phyloP scores from a whole-genome alignment of 2,888 invertebrate species.

The Dorcus hopei region DNA sequence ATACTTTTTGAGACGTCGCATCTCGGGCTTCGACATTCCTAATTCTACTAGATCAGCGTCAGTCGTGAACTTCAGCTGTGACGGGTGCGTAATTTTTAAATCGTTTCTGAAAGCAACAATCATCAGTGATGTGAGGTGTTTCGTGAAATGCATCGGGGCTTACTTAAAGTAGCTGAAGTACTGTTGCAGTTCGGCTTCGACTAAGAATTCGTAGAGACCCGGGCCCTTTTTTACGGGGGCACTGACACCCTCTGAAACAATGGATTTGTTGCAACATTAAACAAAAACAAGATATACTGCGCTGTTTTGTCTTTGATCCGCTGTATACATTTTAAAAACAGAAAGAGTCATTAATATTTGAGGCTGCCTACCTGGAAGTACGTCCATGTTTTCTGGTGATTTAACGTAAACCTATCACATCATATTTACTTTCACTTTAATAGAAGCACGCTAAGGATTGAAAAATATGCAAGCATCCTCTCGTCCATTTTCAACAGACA shows the following conservation, averaged over 20 bases:
- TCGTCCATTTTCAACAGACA: no score
- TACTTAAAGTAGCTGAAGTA: conserved; percentile 79
- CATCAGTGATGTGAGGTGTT: neutral
- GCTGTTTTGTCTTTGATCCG: conserved; percentile 12
- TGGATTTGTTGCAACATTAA: no score
- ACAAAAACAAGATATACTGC: neutral
- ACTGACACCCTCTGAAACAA: conserved; percentile 31
- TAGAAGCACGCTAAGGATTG: no score
- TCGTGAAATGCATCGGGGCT: conserved; percentile 35
- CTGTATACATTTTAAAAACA: conserved; percentile 25
- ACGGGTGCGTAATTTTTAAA: conserved; percentile 82
- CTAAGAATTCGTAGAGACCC: conserved; percentile 83
- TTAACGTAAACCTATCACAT: neutral
- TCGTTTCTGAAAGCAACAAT: conserved; percentile 60
- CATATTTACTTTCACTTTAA: conserved; percentile 4
- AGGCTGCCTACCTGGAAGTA: conserved; percentile 38
- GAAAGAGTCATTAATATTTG: conserved; percentile 14
- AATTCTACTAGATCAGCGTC: conserved; percentile 88
- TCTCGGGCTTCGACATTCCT: conserved; percentile 93
- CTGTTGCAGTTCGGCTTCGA: conserved; percentile 91
- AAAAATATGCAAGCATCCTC: no score
- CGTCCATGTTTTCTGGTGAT: conserved; percentile 33
- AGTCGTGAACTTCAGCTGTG: conserved; percentile 90
- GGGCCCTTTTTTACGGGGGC: conserved; percentile 54
- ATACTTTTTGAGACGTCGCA: conserved; percentile 88